Evolutionary conservation across 1,140 invertebrate genomes (phyloP), one percentile per base, ranked within the genome.

Genomic region (Micrasema minimum): DNA sequence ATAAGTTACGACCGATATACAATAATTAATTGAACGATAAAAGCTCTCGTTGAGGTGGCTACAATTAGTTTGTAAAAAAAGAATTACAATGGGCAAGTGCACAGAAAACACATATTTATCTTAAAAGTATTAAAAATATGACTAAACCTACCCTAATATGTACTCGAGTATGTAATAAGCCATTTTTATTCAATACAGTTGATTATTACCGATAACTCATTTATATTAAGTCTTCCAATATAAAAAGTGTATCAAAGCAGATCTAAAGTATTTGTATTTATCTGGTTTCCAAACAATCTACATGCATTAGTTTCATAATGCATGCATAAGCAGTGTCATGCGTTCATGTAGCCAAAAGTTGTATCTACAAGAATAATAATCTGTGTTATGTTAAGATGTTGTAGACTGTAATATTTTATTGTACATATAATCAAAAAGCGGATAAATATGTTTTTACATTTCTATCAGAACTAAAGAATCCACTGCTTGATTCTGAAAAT

Each of bases 91-190:
- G 41, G 43, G 59, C 43, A 46, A 64, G 43, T 46, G 43, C 41
- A 16, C 37, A 64, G 41, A 64, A 64, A 46, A 64, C 43, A 59
- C 55, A 64, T 59, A 46, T 31, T 64, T 64, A 64, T 38, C 59
- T 64, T 64, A 64, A n/a, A 45, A 64, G 43, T 46, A 64, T 64
- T 46, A 64, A 26, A 14, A 46, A 46, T 41, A 41, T 64, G 59
- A 64, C 59, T 64, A 64, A 64, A 64, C 38, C 59, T 64, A 64
- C 12, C 59, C 59, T 64, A 64, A 46, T 23, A 41, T 48, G 41
- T 14, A 45, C 11, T 64, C 37, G 55, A 59, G 55, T 59, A 59
- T 20, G n/a, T 20, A 16, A 59, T 38, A 59, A 59, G 53, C 53
- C 53, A 38, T 59, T 59, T 38, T 7, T 37, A 59, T 41, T 59